Evolutionary conservation across 2,113 vertebrate genomes (phyloP), one percentile per base, ranked within the genome.

Genomic region (Planiliza haematocheilus): DNA sequence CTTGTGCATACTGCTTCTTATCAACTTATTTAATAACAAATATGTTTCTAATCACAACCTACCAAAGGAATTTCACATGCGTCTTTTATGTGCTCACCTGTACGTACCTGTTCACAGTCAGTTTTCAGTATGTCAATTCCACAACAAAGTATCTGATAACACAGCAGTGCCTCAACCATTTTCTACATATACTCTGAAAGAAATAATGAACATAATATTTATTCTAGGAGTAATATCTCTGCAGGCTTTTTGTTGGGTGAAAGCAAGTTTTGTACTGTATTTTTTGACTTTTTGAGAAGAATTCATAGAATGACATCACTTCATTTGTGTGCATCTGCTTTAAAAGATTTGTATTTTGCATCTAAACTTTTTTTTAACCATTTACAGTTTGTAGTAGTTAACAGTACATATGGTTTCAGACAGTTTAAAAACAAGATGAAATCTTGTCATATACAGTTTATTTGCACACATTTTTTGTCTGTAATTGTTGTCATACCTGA

Each of bases 51-150:
- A 43, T 51, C 39, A 4, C 1, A 56, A 57, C 14, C 10, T 60
- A 82, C 81, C 84, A 86, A 87, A 87, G 81, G 63, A 20, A 71
- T 18, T 14, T 36, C 39, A 46, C 48, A 5, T 41, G 52, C 64
- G 69, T 51, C 60, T 74, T 68, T 58, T 34, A 36, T 8, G 7
- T 30, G 36, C 71, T 39, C 11, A 10, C 63, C 57, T 42, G 14
- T 57, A 58, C 74, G 61, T 49, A n/a, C n/a, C n/a, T 73, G 10
- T 70, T 52, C n/a, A 49, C 45, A 43, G 10, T 41, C 57, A 10
- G 7, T 55, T 58, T 16, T 67, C 9, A 12, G 9, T 70, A 24
- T 16, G n/a, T 45, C 55, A 38, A 57, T 62, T 61, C 48, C 43
- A 49, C 24, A 11, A 45, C 49, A 21, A 21, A 53, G 14, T 11